These are phyloP conservation scores for Ictidomys tridecemlineatus DNA, from an alignment of 2,113 vertebrate species.

Conservation along the genomic window DNA sequence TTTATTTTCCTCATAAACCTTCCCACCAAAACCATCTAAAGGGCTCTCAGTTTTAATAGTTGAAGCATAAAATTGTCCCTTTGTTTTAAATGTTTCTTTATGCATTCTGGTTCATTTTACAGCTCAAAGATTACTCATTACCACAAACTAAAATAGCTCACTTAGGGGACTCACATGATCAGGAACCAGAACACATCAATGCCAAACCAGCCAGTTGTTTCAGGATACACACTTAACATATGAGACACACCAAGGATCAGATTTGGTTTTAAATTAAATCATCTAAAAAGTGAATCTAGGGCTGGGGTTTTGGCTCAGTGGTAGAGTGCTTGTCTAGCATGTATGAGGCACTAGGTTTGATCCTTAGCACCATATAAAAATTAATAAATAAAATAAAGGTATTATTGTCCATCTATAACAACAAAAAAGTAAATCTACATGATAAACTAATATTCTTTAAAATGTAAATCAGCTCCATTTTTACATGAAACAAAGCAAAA, in stretches of 20 bases:
- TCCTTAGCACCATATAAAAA: no score
- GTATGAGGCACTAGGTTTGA: no score
- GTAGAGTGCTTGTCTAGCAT: no score
- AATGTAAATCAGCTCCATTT: conserved; percentile 40
- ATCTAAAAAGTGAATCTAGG: background rate
- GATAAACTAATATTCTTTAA: conserved; percentile 56
- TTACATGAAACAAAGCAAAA: conserved; percentile 69
- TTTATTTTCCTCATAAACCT: conserved; percentile 73
- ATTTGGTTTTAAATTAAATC: conserved; percentile 54
- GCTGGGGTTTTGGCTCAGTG: no score
- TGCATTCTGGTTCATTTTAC: conserved; percentile 56
- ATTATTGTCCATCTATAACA: no score
- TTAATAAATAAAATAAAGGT: no score
- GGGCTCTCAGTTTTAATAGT: conserved; percentile 58
- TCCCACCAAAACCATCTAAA: conserved; percentile 56
- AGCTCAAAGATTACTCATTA: conserved; percentile 75
- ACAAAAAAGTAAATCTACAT: conserved; percentile 54
- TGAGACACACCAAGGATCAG: background rate
- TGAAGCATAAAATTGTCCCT: conserved; percentile 66
- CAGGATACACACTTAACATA: conserved; percentile 36
- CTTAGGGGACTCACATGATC: conserved; percentile 60
- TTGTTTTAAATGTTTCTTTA: conserved; percentile 79
- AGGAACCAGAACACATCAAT: conserved; percentile 56
- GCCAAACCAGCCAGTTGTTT: conserved; percentile 54
- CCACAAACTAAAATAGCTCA: conserved; percentile 67